A percentile compares a stretch with the other conserved stretches of the same genome.
Evolutionary conservation across 2,113 vertebrate genomes (phyloP).

Genomic region (Ammodytes dubius): DNA sequence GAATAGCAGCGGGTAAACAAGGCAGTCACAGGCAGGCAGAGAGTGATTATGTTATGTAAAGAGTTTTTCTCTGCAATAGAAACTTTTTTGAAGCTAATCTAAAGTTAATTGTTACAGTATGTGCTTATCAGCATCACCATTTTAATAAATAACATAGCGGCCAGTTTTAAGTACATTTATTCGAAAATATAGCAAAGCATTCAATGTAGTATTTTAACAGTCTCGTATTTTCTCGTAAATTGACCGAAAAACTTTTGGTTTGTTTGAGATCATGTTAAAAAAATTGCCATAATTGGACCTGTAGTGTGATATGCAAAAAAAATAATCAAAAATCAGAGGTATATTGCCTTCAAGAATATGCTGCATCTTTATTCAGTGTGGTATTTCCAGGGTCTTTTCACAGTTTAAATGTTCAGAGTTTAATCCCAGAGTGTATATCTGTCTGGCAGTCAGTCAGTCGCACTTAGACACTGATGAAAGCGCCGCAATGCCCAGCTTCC

Average conservation of each 20-base stretch:
- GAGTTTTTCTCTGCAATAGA: not conserved
- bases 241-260: not conserved
- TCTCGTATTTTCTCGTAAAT: not conserved
- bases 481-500: not conserved
- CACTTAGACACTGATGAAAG: conserved; percentile 49
- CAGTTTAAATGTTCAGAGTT: conserved; percentile 33
- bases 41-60: not conserved
- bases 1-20: not conserved
- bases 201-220: not conserved
- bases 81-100: not conserved
- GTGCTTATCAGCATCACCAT: not conserved
- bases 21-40: not conserved
- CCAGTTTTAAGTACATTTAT: not conserved
- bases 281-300: not conserved
- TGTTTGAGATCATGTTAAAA: not conserved
- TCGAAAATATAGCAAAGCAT: not conserved
- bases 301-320: not conserved
- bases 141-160: not conserved
- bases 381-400: conserved; percentile 43
- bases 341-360: not conserved
- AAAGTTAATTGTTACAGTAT: not conserved
- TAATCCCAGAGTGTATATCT: conserved; percentile 26
- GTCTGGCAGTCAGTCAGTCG: conserved; percentile 41
- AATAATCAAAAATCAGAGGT: not conserved
- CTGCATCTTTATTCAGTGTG: conserved; percentile 12